Base-by-base conservation (phyloP, 2,888 invertebrate genomes). In the Blera fallax region DNA sequence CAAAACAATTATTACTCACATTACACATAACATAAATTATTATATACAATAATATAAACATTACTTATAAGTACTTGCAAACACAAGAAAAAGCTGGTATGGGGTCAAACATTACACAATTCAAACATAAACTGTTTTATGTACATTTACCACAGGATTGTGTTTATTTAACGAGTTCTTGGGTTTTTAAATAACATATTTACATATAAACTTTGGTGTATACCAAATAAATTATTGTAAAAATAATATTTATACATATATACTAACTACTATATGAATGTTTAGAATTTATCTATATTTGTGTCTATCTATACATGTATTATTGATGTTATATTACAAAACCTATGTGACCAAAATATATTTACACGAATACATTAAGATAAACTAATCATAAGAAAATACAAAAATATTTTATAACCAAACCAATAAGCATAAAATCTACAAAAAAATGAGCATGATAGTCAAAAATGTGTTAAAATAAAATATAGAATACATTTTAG, bases 51-150 rank as follows among this genome's bases (percentile, higher is more conserved):
- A 14, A 56, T 32, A 45, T 54, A 34, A 54, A 43, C 27, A 70
- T 21, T 14, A 70, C 18, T 14, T 37, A 72, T 70, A 58, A 32
- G 27, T 54, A 65, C 18, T 74, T 69, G 27, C 21, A 76, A 80
- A 67, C 14, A 62, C 50, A 27, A 85, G 84, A 79, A 87, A 89
- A 89, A 89, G 91, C 91, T 92, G 91, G 91, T 92, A 91, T 90
- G 91, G 91, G 91, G 91, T 92, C 91, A 92, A 92, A 91, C 90
- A 91, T 60, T 29, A 76, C 58, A 77, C 64, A 58, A 62, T 58
- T 52, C 18, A 43, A 72, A 79, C 29, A 27, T 62, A 73, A 11
- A 45, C 60, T 64, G 54, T 52, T 67, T 52, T 48, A 81, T 76
- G 81, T 78, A 79, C 60, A 80, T 77, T 80, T 54, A 64, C 48